Conservation (phyloP, 2,888 invertebrate genomes). For the Protophormia terraenovae region DNA sequence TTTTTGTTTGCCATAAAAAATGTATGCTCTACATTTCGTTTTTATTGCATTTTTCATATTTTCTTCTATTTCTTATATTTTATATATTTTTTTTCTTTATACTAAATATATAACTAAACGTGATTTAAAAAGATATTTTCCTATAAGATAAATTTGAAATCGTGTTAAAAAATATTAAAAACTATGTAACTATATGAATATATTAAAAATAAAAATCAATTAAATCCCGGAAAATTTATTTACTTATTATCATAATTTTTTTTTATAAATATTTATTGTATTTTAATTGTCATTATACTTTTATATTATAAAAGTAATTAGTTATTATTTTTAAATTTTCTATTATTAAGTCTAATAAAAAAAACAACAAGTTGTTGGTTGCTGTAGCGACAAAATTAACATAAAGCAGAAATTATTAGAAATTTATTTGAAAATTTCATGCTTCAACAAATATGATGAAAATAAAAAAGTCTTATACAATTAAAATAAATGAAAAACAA, state of each 20-base stretch:
- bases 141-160: slow-evolving; percentile 22
- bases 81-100: not conserved
- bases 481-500: too few species aligned
- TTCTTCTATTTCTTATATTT: not conserved
- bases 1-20: not conserved
- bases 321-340: not conserved
- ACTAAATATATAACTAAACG: slow-evolving; percentile 12
- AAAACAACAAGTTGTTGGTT: not conserved
- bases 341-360: too few species aligned
- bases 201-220: not conserved
- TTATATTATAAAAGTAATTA: not conserved
- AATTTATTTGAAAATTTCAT: slow-evolving; percentile 6
- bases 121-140: slow-evolving; percentile 26
- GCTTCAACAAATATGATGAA: not conserved
- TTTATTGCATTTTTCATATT: not conserved
- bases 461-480: not conserved
- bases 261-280: slow-evolving; percentile 8
- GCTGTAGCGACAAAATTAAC: not conserved
- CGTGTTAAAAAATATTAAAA: slow-evolving; percentile 40
- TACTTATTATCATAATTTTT: not conserved
- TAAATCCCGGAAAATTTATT: slow-evolving; percentile 26
- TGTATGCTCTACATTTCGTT: slow-evolving; percentile 20
- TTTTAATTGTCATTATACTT: slow-evolving; percentile 4
- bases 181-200: not conserved
- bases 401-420: not conserved